Base-by-base conservation (phyloP, 2,113 vertebrate genomes). In the Percopsis transmontana region DNA sequence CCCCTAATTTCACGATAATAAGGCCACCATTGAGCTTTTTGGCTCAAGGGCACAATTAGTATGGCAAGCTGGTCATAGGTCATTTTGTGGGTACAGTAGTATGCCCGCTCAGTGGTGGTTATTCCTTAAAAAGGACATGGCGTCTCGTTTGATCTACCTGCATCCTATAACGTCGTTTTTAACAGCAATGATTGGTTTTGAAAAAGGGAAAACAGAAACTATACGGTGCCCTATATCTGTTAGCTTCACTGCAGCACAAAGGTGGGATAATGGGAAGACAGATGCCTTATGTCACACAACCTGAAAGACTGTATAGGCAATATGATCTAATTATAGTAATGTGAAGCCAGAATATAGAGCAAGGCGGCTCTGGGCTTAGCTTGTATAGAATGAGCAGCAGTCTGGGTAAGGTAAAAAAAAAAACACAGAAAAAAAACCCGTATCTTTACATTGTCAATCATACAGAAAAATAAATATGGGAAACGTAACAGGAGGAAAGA, bases 261-360 rank as follows among this genome's bases (percentile, higher is more conserved):
- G 70, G 55, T 58, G n/a, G 70, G 71, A 77, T 72, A 48, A 79
- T 80, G 52, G 42, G 62, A 74, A 74, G 75, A 66, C 58, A 63
- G 27, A 3, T 33, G 27, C 27, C 27, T 33, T 33, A 7, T 33
- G 27, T 33, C 27, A 33, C 27, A 16, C 40, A 42, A 75, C 66
- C 52, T 58, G 54, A 54, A 55, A 44, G 64, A 65, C 74, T 23
- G 57, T 77, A 80, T 76, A 72, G 72, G 18, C 44, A 59, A 45
- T 64, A 44, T 80, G 64, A 83, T 86, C 78, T 62, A 76, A 85
- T 85, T 88, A 84, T 68, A 62, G 55, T 60, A 20, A 59, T 68
- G 45, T 23, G 12, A 62, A 68, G 55, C 47, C 64, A 40, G 61
- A 39, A 58, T 21, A 58, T 33, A 24, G 13, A 39, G 45, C 21